Percentiles rank a stretch among this genome's conserved stretches.
These are phyloP conservation scores for Notiomystis cincta DNA, from an alignment of 2,113 vertebrate species.

Conservation along the genomic window DNA sequence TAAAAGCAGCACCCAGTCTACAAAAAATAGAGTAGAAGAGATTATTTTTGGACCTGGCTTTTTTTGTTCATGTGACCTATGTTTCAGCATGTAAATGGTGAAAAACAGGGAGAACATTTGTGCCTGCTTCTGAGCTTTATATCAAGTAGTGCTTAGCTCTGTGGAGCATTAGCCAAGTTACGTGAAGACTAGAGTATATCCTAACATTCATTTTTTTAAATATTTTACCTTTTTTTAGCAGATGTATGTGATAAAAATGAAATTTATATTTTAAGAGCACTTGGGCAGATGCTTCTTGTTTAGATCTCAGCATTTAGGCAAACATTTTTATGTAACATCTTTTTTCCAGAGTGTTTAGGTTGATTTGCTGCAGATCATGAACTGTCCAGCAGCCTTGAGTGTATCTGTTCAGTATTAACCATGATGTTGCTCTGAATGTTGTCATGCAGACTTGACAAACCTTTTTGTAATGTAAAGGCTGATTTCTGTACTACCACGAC, in stretches of 20 bases:
- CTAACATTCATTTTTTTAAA: slow-evolving; percentile 42
- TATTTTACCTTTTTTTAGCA: slow-evolving; percentile 61
- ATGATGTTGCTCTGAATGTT: slow-evolving; percentile 71
- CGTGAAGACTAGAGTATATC: slow-evolving; percentile 58
- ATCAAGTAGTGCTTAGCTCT: slow-evolving; percentile 57
- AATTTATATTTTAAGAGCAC: slow-evolving; percentile 64
- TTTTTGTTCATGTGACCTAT: slow-evolving; percentile 59
- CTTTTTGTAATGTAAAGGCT: slow-evolving; percentile 70
- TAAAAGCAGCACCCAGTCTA: slow-evolving; percentile 34
- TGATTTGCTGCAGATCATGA: slow-evolving; percentile 56
- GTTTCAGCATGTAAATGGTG: slow-evolving; percentile 70
- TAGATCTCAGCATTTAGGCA: slow-evolving; percentile 47
- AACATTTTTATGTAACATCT: slow-evolving; percentile 12
- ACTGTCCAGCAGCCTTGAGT: slow-evolving; percentile 35
- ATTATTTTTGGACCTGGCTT: slow-evolving; percentile 44
- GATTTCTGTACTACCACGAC: slow-evolving; percentile 53
- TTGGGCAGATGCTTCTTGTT: slow-evolving; percentile 52
- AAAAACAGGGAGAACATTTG: slow-evolving; percentile 65
- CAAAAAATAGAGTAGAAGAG: slow-evolving; percentile 44
- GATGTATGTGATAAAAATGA: slow-evolving; percentile 61
- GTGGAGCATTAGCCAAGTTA: slow-evolving; percentile 58
- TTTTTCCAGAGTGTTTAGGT: slow-evolving; percentile 6
- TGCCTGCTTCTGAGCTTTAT: slow-evolving; percentile 67
- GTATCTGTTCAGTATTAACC: slow-evolving; percentile 64
- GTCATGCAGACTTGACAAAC: slow-evolving; percentile 59